Base-by-base conservation (phyloP, 2,888 invertebrate species). In the Aporophyla nigra region DNA sequence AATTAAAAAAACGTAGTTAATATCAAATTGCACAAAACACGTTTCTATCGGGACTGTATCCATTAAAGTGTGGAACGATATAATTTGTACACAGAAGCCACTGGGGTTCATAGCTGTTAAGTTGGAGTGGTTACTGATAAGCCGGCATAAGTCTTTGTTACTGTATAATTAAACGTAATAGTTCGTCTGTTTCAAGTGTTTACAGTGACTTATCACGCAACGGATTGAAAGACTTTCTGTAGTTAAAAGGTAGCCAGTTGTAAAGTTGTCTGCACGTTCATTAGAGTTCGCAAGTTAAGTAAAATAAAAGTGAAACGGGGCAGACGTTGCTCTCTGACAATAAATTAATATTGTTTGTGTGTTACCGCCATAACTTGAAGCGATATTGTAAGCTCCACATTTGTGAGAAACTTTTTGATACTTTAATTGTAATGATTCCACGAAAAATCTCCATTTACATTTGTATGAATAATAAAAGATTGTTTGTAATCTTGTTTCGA, bases 111-210 rank as follows among this genome's bases (percentile, higher is more conserved):
- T 86, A 88, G 86, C 87, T 86, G 89, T 87, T 88, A 87, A 87
- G 83, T 87, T 88, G 80, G 81, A 84, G 86, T 83, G 83, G 87
- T 82, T 82, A 76, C 87, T 86, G 93, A 93, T 93, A 94, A 93
- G 93, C 88, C 85, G 73, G 84, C 89, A 91, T 90, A 92, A 92
- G 90, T 92, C 92, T 93, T 91, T 88, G 89, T 91, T 88, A 88
- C 91, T 90, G 90, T 94, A 92, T 94, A 95, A 95, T 94, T 95
- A 95, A 94, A 95, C 91, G 93, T 94, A 94, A 93, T 94, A 92
- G 91, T 91, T 92, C 91, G 92, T 92, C 89, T 92, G 88, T 86
- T 91, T 86, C 90, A 87, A 92, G 86, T 92, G 92, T 92, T 95
- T 94, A 95, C 93, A 92, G 93, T 92, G 86, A 88, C 85, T 89